Conservation (phyloP, 2,888 invertebrate genomes). For the Conops quadrifasciatus region DNA sequence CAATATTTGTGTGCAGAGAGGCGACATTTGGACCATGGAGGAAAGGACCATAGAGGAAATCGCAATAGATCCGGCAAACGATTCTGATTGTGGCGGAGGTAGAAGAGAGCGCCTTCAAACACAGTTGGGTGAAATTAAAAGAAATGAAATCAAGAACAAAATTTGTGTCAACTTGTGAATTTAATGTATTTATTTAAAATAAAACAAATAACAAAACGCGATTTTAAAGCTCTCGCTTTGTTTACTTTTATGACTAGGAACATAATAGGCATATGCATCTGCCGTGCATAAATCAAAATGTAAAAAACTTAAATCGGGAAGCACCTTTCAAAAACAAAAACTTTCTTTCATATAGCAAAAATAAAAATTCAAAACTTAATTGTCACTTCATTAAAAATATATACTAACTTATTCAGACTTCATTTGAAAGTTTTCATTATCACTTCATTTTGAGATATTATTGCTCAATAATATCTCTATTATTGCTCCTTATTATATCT, state of each 20-base stretch:
- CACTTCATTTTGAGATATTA: not conserved
- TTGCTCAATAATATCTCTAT: too few relatives aligned
- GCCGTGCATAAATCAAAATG: not conserved
- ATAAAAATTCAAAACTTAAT: not conserved
- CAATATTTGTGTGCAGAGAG: conserved; percentile 47
- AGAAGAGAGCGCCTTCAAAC: conserved; percentile 15
- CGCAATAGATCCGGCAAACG: not conserved
- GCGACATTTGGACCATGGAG: conserved; percentile 43
- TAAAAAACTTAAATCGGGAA: not conserved
- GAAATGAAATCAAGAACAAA: conserved; percentile 30
- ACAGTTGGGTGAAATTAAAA: conserved; percentile 30
- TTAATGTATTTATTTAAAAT: conserved; percentile 3
- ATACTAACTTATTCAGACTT: not conserved
- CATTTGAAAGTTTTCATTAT: not conserved
- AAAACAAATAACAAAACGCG: not conserved
- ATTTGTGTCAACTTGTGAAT: conserved; percentile 8
- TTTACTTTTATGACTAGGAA: not conserved
- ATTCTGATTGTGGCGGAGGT: not conserved
- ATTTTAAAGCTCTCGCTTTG: not conserved
- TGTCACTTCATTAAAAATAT: not conserved
- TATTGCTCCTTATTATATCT: too few relatives aligned
- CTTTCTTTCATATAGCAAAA: not conserved
- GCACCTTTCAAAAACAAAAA: not conserved
- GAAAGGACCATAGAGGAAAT: conserved; percentile 8
- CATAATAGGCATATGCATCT: not conserved